These are phyloP conservation scores for Schizotus pectinicornis DNA, from an alignment of 2,888 invertebrate genomes.

Conservation along the genomic window DNA sequence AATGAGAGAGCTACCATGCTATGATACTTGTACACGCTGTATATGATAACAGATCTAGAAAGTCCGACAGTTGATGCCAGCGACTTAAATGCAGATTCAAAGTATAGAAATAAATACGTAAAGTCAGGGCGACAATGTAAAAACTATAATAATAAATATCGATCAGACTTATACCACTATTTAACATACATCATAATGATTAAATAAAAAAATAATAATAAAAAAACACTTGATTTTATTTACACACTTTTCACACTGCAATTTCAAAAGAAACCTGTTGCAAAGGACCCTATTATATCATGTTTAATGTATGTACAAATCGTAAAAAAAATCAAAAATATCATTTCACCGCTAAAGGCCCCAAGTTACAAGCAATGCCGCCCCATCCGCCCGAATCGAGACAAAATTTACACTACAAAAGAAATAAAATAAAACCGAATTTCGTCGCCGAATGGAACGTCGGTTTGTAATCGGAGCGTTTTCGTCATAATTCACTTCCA, in stretches of 20 bases:
- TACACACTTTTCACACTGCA: slow-evolving; percentile 52
- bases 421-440: slow-evolving; percentile 26
- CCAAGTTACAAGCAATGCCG: slow-evolving; percentile 11
- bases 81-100: slow-evolving; percentile 42
- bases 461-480: slow-evolving; percentile 5
- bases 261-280: slow-evolving; percentile 38
- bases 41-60: slow-evolving; percentile 54
- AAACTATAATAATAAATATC: slow-evolving; percentile 55
- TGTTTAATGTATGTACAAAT: slow-evolving; percentile 43
- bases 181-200: slow-evolving; percentile 45
- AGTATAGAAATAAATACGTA: slow-evolving; percentile 41
- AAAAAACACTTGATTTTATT: slow-evolving; percentile 53
- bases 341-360: slow-evolving; percentile 30
- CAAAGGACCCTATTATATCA: slow-evolving; percentile 38
- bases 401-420: slow-evolving; percentile 23
- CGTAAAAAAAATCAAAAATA: slow-evolving; percentile 44
- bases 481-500: slow-evolving; percentile 8
- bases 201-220: slow-evolving; percentile 43
- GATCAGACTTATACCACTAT: slow-evolving; percentile 55
- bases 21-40: slow-evolving; percentile 56
- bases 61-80: slow-evolving; percentile 32
- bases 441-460: slow-evolving; percentile 15
- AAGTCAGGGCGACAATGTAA: slow-evolving; percentile 48
- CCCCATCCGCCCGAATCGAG: slow-evolving; percentile 7
- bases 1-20: slow-evolving; percentile 60